Conservation (phyloP, 2,888 invertebrate genomes). For the Hesperia comma region DNA sequence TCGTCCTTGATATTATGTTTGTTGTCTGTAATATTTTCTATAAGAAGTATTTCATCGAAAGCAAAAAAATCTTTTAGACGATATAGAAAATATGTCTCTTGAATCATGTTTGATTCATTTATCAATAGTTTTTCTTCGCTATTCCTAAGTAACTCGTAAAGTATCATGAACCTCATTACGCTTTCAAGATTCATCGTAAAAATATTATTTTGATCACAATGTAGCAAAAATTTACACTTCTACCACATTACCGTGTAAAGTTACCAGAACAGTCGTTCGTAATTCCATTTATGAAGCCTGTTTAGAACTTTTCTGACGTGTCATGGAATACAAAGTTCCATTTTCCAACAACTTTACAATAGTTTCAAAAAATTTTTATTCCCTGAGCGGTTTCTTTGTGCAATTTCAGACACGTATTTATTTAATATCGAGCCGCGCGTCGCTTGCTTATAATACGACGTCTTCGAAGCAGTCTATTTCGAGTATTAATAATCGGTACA, state of each 20-base stretch:
- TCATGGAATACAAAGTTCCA: conserved; percentile 19
- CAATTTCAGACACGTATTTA: conserved; percentile 33
- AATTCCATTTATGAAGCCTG: conserved; percentile 20
- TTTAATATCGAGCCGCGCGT: conserved; percentile 15
- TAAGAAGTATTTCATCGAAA: conserved; percentile 3
- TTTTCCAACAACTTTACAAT: conserved; percentile 21
- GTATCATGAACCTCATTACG: background rate
- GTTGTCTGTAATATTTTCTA: background rate
- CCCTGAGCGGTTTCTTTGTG: conserved; percentile 21
- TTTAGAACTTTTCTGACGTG: conserved; percentile 14
- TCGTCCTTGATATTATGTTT: background rate
- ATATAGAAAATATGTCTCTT: conserved; percentile 4
- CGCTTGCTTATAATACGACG: conserved; percentile 11
- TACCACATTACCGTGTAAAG: conserved; percentile 2
- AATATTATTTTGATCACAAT: background rate
- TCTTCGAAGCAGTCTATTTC: conserved; percentile 18
- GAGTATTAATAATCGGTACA: conserved; percentile 24
- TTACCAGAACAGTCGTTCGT: conserved; percentile 15
- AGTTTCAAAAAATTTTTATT: conserved; percentile 30
- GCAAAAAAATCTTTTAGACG: background rate
- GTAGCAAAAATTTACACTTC: background rate
- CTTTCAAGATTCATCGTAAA: background rate
- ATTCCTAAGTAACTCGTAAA: background rate
- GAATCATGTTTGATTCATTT: background rate
- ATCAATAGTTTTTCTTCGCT: background rate